Base-by-base conservation (phyloP, 2,888 invertebrate genomes). In the Epicampocera succincta region DNA sequence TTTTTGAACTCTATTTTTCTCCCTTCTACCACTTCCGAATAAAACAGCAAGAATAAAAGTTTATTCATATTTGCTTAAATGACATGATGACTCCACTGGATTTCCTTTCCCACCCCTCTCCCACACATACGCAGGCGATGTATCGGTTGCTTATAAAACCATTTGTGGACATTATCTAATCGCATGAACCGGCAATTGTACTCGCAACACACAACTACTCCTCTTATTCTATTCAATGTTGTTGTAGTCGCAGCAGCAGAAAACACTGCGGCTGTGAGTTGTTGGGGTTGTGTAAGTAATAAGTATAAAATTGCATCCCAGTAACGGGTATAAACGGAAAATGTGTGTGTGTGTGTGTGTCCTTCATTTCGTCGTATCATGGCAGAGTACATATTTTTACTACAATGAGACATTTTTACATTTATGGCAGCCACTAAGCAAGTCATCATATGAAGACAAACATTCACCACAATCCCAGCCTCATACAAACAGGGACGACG, bases 121-220 rank as follows among this genome's bases (percentile, higher is more conserved):
- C 1, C 12, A 40, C 40, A 29, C 25, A 66, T 33, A 33, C 54
- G 21, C 58, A 29, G 3, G 12, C 38, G n/a, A 46, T 13, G 58
- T 42, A 38, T 15, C 21, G 65, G n/a, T 60, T 54, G 54, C 42
- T 83, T 50, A 46, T 44, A 77, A 82, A 83, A 61, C 52, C 77
- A 83, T 84, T 84, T 84, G 83, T 77, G 80, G 74, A 78, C 84
- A 84, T 83, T 85, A 81, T 83, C 84, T 79, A 76, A 85, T 81
- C 75, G 65, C 75, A 78, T 69, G 40, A 82, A 63, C 56, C 56
- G 72, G 82, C 76, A 83, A 77, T 72, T 58, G 52, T n/a, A n/a
- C n/a, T n/a, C n/a, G n/a, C 33, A 52, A 13, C 25, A 56, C 21
- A 33, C 33, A 60, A 38, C 48, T 69, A 21, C 50, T n/a, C 29